These are phyloP conservation scores for Calameuta pallipes DNA, from an alignment of 2,888 invertebrate genomes.

Conservation along the genomic window DNA sequence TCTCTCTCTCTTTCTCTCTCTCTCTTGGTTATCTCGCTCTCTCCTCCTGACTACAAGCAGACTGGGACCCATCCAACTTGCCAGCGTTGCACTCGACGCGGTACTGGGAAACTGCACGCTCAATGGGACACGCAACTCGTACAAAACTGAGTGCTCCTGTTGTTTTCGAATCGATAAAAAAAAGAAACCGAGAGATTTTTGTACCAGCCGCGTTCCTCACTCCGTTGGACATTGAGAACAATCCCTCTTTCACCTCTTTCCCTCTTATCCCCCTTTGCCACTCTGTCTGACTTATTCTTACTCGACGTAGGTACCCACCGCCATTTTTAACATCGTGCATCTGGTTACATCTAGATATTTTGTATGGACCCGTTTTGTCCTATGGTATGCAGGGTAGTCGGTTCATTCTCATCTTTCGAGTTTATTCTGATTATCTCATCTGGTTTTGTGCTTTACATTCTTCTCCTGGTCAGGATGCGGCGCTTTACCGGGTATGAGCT, in stretches of 20 bases:
- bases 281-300: conserved; percentile 1
- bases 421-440: not conserved
- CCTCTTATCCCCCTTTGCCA: conserved; percentile 7
- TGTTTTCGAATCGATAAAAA: conserved; percentile 35
- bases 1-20: not conserved
- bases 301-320: not conserved
- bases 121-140: conserved; percentile 4
- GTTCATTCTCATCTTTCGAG: not conserved
- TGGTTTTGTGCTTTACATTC: not conserved
- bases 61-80: conserved; percentile 21
- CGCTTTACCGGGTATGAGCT: not conserved
- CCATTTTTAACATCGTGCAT: not conserved
- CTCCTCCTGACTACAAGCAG: not conserved
- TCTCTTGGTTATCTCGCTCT: not conserved
- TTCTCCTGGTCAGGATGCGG: not conserved
- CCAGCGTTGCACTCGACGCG: conserved; percentile 13
- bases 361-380: not conserved
- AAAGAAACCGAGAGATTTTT: conserved; percentile 15
- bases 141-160: conserved; percentile 14
- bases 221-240: not conserved
- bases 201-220: not conserved
- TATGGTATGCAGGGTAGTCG: not conserved
- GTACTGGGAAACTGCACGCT: not conserved
- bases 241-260: not conserved
- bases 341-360: not conserved